phyloP scores from a whole-genome alignment of 2,888 invertebrate genomes.

The Lithophane semibrunnea region DNA sequence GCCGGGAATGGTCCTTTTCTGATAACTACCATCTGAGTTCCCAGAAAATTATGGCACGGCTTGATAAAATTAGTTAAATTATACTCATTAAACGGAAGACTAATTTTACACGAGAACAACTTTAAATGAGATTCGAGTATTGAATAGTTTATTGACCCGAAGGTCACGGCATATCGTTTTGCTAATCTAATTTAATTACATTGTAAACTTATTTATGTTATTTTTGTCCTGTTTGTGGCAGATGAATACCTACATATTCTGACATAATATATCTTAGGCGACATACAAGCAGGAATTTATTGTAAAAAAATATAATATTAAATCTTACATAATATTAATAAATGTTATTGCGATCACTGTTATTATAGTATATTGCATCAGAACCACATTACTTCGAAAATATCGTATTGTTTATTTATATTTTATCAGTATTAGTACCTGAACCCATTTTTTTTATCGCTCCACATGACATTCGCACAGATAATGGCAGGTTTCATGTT shows the following conservation, averaged over 20 bases:
- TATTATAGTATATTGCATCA: slow-evolving; percentile 12
- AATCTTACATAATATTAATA: neutral
- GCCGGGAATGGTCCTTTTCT: neutral
- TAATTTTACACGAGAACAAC: slow-evolving; percentile 22
- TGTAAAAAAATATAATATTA: neutral
- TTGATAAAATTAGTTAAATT: neutral
- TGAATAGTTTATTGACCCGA: slow-evolving; percentile 25
- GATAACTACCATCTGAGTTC: neutral
- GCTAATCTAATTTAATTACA: slow-evolving; percentile 37
- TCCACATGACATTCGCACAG: slow-evolving; percentile 47
- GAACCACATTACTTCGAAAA: slow-evolving; percentile 26
- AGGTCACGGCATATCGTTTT: slow-evolving; percentile 43
- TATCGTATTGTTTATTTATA: slow-evolving; percentile 48
- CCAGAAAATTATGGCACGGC: neutral
- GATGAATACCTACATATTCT: neutral
- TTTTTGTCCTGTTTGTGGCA: slow-evolving; percentile 20
- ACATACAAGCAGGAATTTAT: neutral
- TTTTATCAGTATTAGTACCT: slow-evolving; percentile 52
- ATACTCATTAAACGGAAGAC: slow-evolving; percentile 3
- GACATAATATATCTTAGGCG: neutral
- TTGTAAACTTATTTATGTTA: slow-evolving; percentile 3
- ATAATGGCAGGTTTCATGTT: slow-evolving; percentile 51
- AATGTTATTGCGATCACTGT: slow-evolving; percentile 4
- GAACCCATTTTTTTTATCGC: slow-evolving; percentile 52
- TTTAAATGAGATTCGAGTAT: slow-evolving; percentile 24